A percentile compares a stretch with the other conserved stretches of the same genome.
Evolutionary conservation across 1,140 invertebrate genomes (phyloP).

Genomic region (Drosophila tsacasi): DNA sequence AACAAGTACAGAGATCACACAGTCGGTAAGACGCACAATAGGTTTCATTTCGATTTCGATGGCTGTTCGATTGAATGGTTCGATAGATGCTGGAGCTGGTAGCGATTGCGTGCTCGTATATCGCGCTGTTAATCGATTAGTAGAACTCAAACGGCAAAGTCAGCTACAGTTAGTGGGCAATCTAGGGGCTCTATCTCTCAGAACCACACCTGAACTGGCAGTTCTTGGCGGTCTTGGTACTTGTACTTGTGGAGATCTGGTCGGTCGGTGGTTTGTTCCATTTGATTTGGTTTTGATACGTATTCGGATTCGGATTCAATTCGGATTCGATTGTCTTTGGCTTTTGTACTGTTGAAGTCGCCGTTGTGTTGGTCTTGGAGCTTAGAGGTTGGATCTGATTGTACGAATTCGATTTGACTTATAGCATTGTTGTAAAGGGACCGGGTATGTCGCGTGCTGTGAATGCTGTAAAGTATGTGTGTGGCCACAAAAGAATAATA

Average conservation of each 20-base stretch:
- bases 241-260: constrained; percentile 52
- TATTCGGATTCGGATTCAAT: constrained; percentile 19
- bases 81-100: constrained; percentile 22
- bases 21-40: constrained; percentile 35
- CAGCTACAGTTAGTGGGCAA: constrained; percentile 39
- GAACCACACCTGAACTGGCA: constrained; percentile 20
- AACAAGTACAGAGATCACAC: constrained; percentile 71
- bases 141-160: constrained; percentile 55
- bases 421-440: constrained; percentile 83
- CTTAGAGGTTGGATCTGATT: constrained; percentile 56
- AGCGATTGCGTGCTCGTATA: constrained; percentile 23
- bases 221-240: not conserved
- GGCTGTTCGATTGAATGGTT: constrained; percentile 20
- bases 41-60: not conserved
- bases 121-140: constrained; percentile 36
- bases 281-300: constrained; percentile 45
- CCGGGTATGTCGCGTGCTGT: constrained; percentile 81
- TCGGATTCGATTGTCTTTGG: constrained; percentile 60
- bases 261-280: constrained; percentile 48
- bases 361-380: constrained; percentile 65
- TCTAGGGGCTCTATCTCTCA: constrained; percentile 13
- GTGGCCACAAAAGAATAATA: constrained; percentile 66
- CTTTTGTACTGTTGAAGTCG: constrained; percentile 74
- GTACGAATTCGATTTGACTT: constrained; percentile 50
- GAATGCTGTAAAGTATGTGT: constrained; percentile 81